These are phyloP conservation scores for Leptopilina drosophilae DNA, from an alignment of 2,888 invertebrate genomes.

Conservation along the genomic window DNA sequence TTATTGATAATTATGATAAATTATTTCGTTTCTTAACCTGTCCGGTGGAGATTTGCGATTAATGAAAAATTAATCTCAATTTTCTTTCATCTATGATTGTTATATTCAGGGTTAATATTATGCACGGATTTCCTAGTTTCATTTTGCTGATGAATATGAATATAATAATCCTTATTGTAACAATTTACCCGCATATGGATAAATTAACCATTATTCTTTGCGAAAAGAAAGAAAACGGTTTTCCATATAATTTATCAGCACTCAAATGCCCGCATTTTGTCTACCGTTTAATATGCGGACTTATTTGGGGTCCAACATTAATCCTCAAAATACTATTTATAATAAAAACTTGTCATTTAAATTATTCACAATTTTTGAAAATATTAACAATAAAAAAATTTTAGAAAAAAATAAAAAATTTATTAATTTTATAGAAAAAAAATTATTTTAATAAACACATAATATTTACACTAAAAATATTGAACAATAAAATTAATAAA, in stretches of 20 bases:
- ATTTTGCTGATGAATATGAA: not conserved
- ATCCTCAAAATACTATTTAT: not conserved
- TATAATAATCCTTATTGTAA: not conserved
- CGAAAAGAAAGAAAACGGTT: slow-evolving; percentile 9
- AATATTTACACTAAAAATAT: no score
- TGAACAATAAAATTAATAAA: no score
- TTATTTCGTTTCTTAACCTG: no score
- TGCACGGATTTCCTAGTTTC: not conserved
- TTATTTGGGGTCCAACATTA: not conserved
- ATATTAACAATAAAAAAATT: no score
- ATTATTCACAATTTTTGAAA: not conserved
- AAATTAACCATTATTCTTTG: slow-evolving; percentile 8
- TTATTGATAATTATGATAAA: no score
- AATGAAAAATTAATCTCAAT: not conserved
- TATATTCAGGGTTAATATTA: no score
- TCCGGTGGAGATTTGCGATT: no score
- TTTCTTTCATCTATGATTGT: not conserved
- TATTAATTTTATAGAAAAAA: no score
- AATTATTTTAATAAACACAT: no score
- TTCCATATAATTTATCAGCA: slow-evolving; percentile 3
- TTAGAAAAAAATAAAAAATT: no score
- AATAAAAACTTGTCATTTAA: not conserved
- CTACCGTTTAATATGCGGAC: slow-evolving; percentile 19
- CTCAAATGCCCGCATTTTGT: slow-evolving; percentile 28
- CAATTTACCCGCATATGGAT: slow-evolving; percentile 11